Evolutionary conservation across 2,113 vertebrate genomes (phyloP).

Genomic region (Syrrhaptes paradoxus): DNA sequence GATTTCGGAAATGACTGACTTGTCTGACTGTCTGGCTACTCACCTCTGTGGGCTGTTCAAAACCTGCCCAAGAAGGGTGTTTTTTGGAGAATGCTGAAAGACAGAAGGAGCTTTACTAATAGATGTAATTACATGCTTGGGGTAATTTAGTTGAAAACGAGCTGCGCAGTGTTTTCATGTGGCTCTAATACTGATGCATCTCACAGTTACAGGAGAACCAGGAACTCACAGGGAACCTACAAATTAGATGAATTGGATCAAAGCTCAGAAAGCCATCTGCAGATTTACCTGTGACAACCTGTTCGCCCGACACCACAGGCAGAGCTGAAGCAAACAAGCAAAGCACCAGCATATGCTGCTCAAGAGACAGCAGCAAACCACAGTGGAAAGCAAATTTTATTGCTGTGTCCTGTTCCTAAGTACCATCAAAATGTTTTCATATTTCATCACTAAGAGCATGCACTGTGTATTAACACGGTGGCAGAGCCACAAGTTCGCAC

Average conservation of each 20-base stretch:
- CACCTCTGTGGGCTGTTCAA: not conserved
- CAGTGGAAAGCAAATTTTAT: conserved; percentile 10
- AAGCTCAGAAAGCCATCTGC: conserved; percentile 42
- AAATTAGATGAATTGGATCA: conserved; percentile 2
- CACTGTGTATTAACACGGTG: not conserved
- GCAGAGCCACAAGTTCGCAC: not conserved
- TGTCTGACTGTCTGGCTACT: not conserved
- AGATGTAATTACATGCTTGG: not conserved
- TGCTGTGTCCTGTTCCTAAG: conserved; percentile 28
- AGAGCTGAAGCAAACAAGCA: conserved; percentile 35
- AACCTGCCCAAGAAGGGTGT: not conserved
- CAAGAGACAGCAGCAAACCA: conserved; percentile 51
- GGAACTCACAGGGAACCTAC: not conserved
- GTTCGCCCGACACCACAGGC: conserved; percentile 30
- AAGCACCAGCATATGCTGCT: conserved; percentile 59
- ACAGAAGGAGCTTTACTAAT: conserved; percentile 23
- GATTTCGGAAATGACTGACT: not conserved
- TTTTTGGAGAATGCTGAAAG: not conserved
- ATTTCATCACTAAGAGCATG: not conserved
- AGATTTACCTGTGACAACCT: conserved; percentile 68
- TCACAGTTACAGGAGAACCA: not conserved
- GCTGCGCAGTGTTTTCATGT: not conserved
- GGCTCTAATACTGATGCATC: not conserved
- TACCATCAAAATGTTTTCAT: conserved; percentile 39
- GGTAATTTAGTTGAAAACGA: conserved; percentile 51